Evolutionary conservation across 1,140 invertebrate genomes (phyloP), one percentile per base, ranked within the genome.

Genomic region (Cephus cinctus): DNA sequence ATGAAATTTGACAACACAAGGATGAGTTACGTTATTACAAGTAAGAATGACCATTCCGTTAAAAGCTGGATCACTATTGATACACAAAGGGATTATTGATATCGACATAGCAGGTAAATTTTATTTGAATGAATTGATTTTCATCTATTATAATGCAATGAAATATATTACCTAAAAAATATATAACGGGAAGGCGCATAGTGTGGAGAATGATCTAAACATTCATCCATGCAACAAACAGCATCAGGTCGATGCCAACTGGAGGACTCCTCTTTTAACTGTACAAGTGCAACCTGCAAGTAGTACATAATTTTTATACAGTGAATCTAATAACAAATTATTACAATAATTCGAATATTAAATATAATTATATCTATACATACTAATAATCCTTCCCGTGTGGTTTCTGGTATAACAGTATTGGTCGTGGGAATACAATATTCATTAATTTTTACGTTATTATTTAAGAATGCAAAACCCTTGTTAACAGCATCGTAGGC

Each of bases 161-260:
- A 50, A 31, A 27, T 34, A 30, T 3, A 14, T 49, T 58, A 67
- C 67, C 23, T 54, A 22, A 57, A 59, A 45, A 52, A 69, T 43
- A 70, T 67, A 32, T 62, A 46, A 21, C 43, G 54, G 22, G 43
- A 40, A 4, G 56, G 47, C 43, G 41, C 43, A 27, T 60, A 53
- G 8, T 43, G 36, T 20, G 44, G 21, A 12, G 47, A 47, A 25
- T 51, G 12, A 45, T 57, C 56, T 36, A 47, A 51, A 47, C 67
- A 70, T 5, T 69, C 55, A 18, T 8, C 3, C 43, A 57, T 48
- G n/a, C 27, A 43, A 20, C 69, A 72, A 16, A 59, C 21, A 6
- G 61, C 63, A 57, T 72, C 64, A 9, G 67, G 67, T 41, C 42
- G 44, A 50, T 61, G 61, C 57, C 56, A 65, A 32, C 23, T 14